phyloP scores from a whole-genome alignment of 2,797 vertebrate species.

The Manis javanica region DNA sequence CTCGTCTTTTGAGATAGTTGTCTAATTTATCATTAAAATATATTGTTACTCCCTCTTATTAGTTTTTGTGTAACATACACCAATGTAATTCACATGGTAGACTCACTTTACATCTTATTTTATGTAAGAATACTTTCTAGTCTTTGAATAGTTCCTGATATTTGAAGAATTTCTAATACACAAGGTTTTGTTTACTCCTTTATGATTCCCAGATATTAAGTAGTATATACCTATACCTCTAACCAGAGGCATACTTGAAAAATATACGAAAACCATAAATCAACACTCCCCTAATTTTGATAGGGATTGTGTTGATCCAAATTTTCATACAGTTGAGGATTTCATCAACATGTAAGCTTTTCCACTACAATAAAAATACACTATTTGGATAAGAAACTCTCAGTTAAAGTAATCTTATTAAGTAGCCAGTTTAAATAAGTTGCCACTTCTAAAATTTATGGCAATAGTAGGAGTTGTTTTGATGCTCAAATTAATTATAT shows the following conservation, averaged over 20 bases:
- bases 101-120: neutral
- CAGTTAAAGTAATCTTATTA: neutral
- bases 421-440: neutral
- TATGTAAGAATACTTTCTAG: neutral
- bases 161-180: neutral
- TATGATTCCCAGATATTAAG: neutral
- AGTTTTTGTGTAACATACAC: neutral
- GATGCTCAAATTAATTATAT: neutral
- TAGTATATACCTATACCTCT: no score
- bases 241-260: no score
- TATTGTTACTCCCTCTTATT: neutral
- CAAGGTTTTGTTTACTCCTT: neutral
- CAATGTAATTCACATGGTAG: neutral
- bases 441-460: neutral
- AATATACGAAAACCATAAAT: no score
- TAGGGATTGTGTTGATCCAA: neutral
- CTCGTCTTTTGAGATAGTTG: conserved; percentile 57
- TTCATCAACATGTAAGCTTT: neutral
- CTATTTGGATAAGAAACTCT: neutral
- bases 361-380: neutral
- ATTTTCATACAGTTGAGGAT: neutral
- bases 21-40: conserved; percentile 49
- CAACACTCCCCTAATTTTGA: neutral
- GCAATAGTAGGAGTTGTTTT: neutral
- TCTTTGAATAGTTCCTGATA: neutral